A percentile compares a stretch with the other conserved stretches of the same genome.
Evolutionary conservation across 1,140 invertebrate species (phyloP).

Genomic region (Latrodectus geometricus): DNA sequence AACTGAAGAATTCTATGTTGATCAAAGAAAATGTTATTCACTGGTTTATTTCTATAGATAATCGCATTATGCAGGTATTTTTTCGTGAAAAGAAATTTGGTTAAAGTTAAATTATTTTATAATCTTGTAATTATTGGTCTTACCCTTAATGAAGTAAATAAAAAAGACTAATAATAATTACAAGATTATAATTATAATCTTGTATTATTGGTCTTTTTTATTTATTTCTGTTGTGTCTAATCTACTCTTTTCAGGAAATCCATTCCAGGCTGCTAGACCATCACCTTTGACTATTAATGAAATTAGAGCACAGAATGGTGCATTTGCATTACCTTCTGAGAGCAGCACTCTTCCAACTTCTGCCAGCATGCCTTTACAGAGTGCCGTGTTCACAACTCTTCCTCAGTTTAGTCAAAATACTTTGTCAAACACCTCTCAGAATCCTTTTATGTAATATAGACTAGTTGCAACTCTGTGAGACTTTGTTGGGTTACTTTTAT

Average conservation of each 20-base stretch:
- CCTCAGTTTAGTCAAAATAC: slow-evolving; percentile 6
- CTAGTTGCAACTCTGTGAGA: background rate
- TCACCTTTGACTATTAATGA: slow-evolving; percentile 29
- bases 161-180: too few species aligned
- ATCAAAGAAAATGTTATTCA: too few species aligned
- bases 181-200: background rate
- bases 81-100: too few species aligned
- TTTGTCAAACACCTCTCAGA: background rate
- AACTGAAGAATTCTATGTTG: too few species aligned
- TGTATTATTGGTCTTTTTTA: background rate
- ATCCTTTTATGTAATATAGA: slow-evolving; percentile 27
- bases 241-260: slow-evolving; percentile 18
- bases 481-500: background rate
- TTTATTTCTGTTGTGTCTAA: background rate
- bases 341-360: slow-evolving; percentile 6
- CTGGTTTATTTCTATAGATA: too few species aligned
- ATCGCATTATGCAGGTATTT: too few species aligned
- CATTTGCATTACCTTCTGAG: background rate
- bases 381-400: background rate
- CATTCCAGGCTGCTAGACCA: slow-evolving; percentile 24
- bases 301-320: slow-evolving; percentile 9
- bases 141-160: too few species aligned
- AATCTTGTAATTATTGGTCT: background rate
- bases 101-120: too few species aligned
- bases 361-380: slow-evolving; percentile 24